Conservation (phyloP, 2,113 vertebrate species). For the Cryptomyrus ogoouensis region DNA sequence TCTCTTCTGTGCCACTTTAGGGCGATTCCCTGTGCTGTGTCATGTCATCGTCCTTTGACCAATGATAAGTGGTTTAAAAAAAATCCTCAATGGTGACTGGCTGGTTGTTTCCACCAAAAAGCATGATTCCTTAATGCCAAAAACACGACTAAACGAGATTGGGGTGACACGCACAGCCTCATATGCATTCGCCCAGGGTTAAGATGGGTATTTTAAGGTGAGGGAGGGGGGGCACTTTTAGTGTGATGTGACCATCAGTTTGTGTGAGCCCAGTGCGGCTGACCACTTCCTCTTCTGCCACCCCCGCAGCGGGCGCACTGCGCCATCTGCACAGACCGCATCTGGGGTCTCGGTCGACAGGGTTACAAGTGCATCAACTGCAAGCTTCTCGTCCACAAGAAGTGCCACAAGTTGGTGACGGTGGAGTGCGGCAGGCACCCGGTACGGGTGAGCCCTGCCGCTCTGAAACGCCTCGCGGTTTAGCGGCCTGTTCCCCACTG, state of each 20-base stretch:
- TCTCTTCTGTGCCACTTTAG: neutral
- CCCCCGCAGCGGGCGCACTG: conserved; percentile 84
- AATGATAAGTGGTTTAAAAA: neutral
- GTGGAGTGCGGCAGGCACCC: conserved; percentile 80
- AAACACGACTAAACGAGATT: neutral
- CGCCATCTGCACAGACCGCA: conserved; percentile 93
- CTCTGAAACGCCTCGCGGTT: neutral
- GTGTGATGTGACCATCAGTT: neutral
- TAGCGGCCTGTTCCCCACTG: neutral
- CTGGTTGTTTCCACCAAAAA: neutral
- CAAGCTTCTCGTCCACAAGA: conserved; percentile 97
- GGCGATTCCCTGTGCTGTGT: neutral
- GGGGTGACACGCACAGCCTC: neutral
- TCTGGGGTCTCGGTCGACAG: conserved; percentile 95
- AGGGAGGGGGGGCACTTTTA: neutral
- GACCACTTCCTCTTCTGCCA: conserved; percentile 6
- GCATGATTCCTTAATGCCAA: neutral
- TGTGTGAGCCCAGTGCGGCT: neutral
- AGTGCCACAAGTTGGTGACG: conserved; percentile 92
- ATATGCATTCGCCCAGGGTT: neutral
- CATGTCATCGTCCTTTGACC: neutral
- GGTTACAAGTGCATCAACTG: conserved; percentile 99
- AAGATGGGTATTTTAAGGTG: neutral
- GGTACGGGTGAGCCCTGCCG: conserved; percentile 44
- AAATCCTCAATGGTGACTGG: neutral